These are phyloP conservation scores for Zoroaster sp. DNA, from an alignment of 53 echinoderm and acorn worm species.

Conservation along the genomic window DNA sequence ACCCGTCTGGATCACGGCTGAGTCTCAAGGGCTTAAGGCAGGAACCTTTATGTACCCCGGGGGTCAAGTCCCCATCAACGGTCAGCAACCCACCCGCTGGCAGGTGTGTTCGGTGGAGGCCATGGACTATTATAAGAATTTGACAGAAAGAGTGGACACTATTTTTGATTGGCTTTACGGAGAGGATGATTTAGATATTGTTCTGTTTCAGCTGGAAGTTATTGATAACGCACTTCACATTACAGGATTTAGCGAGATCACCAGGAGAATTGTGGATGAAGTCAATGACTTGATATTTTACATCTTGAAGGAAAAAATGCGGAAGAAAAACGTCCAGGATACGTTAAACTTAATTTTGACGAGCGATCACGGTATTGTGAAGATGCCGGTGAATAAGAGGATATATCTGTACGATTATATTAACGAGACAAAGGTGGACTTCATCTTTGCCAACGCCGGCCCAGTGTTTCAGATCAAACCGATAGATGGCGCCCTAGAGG, in stretches of 20 bases:
- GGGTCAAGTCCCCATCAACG: constrained; percentile 80
- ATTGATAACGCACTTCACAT: constrained; percentile 69
- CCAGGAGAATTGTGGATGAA: constrained; percentile 51
- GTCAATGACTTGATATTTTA: constrained; percentile 75
- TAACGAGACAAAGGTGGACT: constrained; percentile 71
- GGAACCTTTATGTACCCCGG: constrained; percentile 95
- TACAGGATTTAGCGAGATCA: constrained; percentile 57
- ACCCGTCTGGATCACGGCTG: constrained; percentile 87
- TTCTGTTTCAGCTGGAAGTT: constrained; percentile 73
- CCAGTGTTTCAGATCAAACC: constrained; percentile 77
- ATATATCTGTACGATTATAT: constrained; percentile 83
- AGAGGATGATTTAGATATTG: constrained; percentile 81
- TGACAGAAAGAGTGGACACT: constrained; percentile 60
- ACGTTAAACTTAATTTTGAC: constrained; percentile 71
- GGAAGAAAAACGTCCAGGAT: constrained; percentile 54
- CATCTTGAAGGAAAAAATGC: constrained; percentile 60
- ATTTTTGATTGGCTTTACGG: constrained; percentile 73
- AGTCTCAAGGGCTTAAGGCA: constrained; percentile 73
- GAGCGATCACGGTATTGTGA: constrained; percentile 83
- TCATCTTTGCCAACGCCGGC: constrained; percentile 71
- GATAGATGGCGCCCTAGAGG: constrained; percentile 57
- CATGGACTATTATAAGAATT: background rate
- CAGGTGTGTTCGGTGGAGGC: constrained; percentile 27
- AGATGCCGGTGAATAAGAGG: constrained; percentile 31
- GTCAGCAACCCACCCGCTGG: constrained; percentile 42